phyloP scores from a whole-genome alignment of 92 coral and sea anemone genomes.

The Montipora capitata region DNA sequence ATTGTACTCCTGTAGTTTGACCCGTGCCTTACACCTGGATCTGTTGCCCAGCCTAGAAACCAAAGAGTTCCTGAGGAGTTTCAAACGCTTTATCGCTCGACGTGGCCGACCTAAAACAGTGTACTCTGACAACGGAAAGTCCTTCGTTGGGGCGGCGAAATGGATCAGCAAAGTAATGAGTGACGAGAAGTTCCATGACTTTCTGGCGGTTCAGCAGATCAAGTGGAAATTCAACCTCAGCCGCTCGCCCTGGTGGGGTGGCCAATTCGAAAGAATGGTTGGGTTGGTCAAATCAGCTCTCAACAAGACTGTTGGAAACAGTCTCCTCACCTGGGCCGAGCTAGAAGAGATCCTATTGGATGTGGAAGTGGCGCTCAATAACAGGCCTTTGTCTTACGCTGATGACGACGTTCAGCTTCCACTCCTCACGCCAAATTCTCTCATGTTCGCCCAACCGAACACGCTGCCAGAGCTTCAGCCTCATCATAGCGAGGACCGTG shows the following conservation, averaged over 20 bases:
- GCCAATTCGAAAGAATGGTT: neutral
- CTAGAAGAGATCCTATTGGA: conserved; percentile 14
- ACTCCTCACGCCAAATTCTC: conserved; percentile 21
- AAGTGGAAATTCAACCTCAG: neutral
- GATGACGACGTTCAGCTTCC: conserved; percentile 36
- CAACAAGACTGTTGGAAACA: neutral
- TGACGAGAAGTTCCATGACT: too few species aligned
- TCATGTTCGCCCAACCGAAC: neutral
- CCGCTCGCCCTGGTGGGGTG: neutral
- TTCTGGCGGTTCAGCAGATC: too few species aligned
- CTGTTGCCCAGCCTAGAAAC: neutral
- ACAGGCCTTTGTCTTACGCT: conserved; percentile 28
- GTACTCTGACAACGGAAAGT: neutral
- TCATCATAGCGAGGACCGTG: too few species aligned
- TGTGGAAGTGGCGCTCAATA: conserved; percentile 22
- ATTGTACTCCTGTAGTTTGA: too few species aligned
- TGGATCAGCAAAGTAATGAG: too few species aligned
- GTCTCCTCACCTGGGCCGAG: conserved; percentile 7
- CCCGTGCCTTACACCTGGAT: neutral
- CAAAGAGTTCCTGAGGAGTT: neutral
- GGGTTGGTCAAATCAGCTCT: conserved; percentile 6
- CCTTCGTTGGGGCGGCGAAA: too few species aligned
- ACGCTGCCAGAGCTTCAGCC: too few species aligned
- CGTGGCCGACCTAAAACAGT: neutral
- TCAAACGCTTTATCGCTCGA: neutral